phyloP scores from a whole-genome alignment of 1,140 invertebrate genomes.

The Solenopsis fugax region DNA sequence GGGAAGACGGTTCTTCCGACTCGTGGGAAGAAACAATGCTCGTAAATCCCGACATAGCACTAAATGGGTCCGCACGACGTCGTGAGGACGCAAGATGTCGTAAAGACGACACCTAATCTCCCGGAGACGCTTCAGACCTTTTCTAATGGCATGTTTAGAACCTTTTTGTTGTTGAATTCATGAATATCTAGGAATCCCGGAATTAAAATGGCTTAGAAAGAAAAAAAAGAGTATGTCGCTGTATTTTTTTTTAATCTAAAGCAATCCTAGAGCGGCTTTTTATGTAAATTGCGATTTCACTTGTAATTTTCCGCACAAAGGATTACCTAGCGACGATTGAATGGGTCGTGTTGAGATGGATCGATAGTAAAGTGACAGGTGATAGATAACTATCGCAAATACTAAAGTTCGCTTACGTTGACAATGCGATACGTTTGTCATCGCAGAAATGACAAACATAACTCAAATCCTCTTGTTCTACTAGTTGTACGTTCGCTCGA shows the following conservation, averaged over 20 bases:
- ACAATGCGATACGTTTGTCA: conserved; percentile 2
- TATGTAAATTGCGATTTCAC: background rate
- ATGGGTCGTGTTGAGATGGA: background rate
- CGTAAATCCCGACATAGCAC: background rate
- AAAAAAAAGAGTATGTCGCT: background rate
- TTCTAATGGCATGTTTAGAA: background rate
- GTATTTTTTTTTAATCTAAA: background rate
- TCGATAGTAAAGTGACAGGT: conserved; percentile 24
- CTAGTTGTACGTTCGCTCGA: background rate
- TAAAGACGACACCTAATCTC: background rate
- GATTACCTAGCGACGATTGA: background rate
- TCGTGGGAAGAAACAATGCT: conserved; percentile 36
- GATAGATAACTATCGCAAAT: conserved; percentile 29
- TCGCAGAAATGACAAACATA: background rate
- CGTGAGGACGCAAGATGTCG: too few species aligned
- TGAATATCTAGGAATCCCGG: background rate
- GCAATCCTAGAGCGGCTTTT: background rate
- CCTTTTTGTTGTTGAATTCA: background rate
- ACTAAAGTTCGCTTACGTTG: background rate
- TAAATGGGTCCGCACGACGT: background rate
- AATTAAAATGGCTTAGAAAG: background rate
- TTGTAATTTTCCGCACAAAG: conserved; percentile 13
- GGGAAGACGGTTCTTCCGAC: conserved; percentile 2
- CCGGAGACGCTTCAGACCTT: too few species aligned
- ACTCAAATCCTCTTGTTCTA: background rate